phyloP scores from a whole-genome alignment of 2,797 vertebrate species.

The Sparidentex hasta region DNA sequence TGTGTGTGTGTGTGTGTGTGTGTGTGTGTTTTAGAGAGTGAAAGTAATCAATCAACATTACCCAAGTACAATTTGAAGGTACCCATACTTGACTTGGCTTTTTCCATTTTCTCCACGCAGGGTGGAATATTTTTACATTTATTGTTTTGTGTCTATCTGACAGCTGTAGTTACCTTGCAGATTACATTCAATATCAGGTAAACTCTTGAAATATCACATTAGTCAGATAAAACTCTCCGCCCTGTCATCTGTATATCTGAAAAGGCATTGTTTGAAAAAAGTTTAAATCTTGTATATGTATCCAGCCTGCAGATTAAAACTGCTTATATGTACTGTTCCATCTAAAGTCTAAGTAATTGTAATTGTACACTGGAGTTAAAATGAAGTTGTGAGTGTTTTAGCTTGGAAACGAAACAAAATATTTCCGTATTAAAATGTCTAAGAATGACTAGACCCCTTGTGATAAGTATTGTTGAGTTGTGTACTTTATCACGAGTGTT shows the following conservation, averaged over 20 bases:
- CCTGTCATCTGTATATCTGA: neutral
- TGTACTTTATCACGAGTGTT: too few relatives aligned
- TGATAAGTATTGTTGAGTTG: too few relatives aligned
- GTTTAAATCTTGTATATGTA: neutral
- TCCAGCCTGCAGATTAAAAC: neutral
- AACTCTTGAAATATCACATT: neutral
- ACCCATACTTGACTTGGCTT: rapidly evolving
- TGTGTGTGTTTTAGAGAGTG: neutral
- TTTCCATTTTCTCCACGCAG: neutral
- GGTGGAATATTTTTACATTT: neutral
- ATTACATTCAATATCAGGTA: neutral
- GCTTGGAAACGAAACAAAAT: too few relatives aligned
- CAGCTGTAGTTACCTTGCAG: neutral
- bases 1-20: conserved; percentile 11
- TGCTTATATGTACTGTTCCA: too few relatives aligned
- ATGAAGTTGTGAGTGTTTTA: neutral
- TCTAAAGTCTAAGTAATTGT: neutral
- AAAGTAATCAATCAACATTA: neutral
- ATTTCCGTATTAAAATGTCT: too few relatives aligned
- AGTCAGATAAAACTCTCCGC: neutral
- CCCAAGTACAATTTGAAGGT: neutral
- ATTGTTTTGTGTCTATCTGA: neutral
- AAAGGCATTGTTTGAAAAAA: neutral
- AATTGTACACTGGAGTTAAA: neutral
- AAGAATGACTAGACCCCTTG: too few relatives aligned